phyloP scores from a whole-genome alignment of 1,140 invertebrate genomes.

The Nautilus pompilius region DNA sequence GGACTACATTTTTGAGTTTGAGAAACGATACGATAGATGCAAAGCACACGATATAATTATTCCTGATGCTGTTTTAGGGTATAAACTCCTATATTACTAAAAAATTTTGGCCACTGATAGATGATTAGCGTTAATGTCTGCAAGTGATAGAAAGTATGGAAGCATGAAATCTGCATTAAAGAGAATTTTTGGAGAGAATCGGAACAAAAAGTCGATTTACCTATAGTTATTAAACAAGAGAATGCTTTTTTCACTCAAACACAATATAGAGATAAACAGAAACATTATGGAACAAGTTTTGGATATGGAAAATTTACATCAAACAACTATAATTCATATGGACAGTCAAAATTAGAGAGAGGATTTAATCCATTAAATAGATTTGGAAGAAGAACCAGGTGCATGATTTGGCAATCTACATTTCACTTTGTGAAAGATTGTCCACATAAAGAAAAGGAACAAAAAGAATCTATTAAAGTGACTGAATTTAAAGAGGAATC shows the following conservation, averaged over 20 bases:
- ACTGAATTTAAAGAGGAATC: background rate
- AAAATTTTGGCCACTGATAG: background rate
- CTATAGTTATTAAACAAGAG: background rate
- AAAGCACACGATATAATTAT: background rate
- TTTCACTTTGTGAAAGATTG: conserved; percentile 5
- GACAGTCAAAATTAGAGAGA: background rate
- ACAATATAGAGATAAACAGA: background rate
- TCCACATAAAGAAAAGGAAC: conserved; percentile 1
- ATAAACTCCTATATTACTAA: background rate
- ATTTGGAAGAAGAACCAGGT: conserved; percentile 3
- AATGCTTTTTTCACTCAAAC: background rate
- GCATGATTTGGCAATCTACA: background rate
- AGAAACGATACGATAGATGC: conserved; percentile 1
- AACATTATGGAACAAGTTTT: too few relatives aligned
- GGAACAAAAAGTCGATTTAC: background rate
- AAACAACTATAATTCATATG: background rate
- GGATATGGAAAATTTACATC: background rate
- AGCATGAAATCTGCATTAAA: conserved; percentile 5
- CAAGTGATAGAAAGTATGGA: background rate
- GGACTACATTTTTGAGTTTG: conserved; percentile 5
- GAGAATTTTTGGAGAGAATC: conserved; percentile 4
- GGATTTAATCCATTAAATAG: background rate
- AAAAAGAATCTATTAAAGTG: background rate
- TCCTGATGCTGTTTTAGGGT: conserved; percentile 4
- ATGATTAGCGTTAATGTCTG: background rate